Conservation (phyloP, 2,797 vertebrate genomes). For the Cynodonichthys magdalenae region DNA sequence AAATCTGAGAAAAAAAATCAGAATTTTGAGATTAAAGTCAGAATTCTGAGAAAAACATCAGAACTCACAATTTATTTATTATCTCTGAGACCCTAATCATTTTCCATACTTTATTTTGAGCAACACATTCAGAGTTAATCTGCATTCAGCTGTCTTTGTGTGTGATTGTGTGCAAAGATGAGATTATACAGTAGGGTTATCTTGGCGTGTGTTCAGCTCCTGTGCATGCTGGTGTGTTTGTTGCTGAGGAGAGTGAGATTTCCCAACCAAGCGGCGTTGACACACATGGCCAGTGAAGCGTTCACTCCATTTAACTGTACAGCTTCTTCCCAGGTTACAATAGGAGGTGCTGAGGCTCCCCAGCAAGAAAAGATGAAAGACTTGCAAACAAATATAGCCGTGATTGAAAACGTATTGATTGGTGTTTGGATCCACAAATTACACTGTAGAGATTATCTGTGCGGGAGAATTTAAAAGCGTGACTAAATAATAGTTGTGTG, state of each 20-base stretch:
- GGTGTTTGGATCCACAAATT: constrained; percentile 43
- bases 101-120: constrained; percentile 4
- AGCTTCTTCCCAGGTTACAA: constrained; percentile 55
- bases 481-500: constrained; percentile 6
- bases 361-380: constrained; percentile 34
- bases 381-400: constrained; percentile 12
- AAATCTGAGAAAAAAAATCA: too few relatives aligned
- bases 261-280: constrained; percentile 56
- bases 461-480: constrained; percentile 23
- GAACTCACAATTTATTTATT: too few relatives aligned
- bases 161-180: constrained; percentile 21
- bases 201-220: constrained; percentile 38
- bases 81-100: too few relatives aligned
- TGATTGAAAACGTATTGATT: constrained; percentile 43
- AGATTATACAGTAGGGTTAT: constrained; percentile 46
- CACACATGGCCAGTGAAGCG: constrained; percentile 73
- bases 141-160: constrained; percentile 28
- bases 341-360: constrained; percentile 32
- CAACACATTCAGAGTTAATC: constrained; percentile 21
- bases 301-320: constrained; percentile 73
- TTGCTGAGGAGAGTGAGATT: constrained; percentile 46
- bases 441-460: constrained; percentile 36
- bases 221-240: constrained; percentile 17
- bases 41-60: too few relatives aligned
- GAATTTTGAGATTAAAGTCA: too few relatives aligned